Conservation (phyloP, 2,888 invertebrate species). For the Steinernema carpocapsae region DNA sequence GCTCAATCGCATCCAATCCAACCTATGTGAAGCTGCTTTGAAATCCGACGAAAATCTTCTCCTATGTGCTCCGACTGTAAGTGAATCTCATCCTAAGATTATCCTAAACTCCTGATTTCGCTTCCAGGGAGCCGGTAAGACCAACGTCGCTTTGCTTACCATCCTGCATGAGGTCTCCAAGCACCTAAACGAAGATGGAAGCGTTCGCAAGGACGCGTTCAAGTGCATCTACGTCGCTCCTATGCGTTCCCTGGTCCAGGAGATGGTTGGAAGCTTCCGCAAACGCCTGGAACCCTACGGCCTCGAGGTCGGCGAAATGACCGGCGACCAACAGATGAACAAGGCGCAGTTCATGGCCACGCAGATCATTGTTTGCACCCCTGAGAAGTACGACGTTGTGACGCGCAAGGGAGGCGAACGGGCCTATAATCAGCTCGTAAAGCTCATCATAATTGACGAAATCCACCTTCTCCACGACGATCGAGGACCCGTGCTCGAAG, state of each 20-base stretch:
- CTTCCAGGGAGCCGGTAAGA: constrained; percentile 93
- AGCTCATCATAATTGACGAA: constrained; percentile 94
- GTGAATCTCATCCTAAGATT: no score
- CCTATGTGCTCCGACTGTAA: constrained; percentile 90
- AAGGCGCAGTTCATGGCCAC: constrained; percentile 95
- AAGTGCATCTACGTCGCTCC: constrained; percentile 99
- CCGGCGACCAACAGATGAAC: constrained; percentile 95
- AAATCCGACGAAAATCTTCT: constrained; percentile 93
- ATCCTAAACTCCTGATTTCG: no score
- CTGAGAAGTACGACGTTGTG: constrained; percentile 84
- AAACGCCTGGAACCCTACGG: constrained; percentile 73
- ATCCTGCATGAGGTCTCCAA: constrained; percentile 97
- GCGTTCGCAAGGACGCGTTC: constrained; percentile 93
- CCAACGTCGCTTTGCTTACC: constrained; percentile 92
- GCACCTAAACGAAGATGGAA: constrained; percentile 93
- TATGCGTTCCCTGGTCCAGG: constrained; percentile 91
- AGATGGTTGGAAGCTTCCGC: constrained; percentile 96
- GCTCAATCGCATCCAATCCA: constrained; percentile 92
- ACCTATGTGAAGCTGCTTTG: constrained; percentile 83
- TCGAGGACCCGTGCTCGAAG: constrained; percentile 90
- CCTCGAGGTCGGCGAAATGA: constrained; percentile 92
- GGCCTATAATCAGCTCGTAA: constrained; percentile 92
- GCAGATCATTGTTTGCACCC: constrained; percentile 95
- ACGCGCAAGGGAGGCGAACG: constrained; percentile 80
- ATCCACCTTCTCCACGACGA: constrained; percentile 98